Percentiles rank a stretch among this genome's conserved stretches.
phyloP scores from a whole-genome alignment of 2,888 invertebrate species.

The Glyphotaelius pellucidus region DNA sequence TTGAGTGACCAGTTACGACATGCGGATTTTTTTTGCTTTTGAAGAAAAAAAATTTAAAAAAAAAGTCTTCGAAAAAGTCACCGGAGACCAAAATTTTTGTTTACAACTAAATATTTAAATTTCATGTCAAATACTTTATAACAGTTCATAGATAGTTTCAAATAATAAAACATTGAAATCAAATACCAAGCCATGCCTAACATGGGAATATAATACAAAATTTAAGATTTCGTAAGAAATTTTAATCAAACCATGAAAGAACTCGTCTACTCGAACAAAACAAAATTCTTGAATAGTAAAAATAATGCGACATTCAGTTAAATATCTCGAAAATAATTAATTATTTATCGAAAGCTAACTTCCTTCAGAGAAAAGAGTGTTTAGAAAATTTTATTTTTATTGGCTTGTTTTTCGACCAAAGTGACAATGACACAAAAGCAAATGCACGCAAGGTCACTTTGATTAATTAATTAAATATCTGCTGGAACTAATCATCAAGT shows the following conservation, averaged over 20 bases:
- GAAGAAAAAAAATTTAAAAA: no score
- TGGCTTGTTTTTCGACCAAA: neutral
- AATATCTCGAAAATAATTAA: neutral
- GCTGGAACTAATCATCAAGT: constrained; percentile 7
- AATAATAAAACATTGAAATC: no score
- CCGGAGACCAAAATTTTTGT: no score
- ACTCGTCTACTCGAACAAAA: neutral
- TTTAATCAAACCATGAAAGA: neutral
- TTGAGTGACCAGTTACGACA: no score
- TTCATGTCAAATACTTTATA: no score
- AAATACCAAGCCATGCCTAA: neutral
- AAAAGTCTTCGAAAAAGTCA: no score
- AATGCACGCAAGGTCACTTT: neutral
- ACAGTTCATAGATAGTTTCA: no score
- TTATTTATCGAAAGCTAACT: neutral
- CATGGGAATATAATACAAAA: neutral
- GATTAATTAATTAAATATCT: neutral
- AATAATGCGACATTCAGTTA: neutral
- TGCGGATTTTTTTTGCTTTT: no score
- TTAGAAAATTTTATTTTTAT: neutral
- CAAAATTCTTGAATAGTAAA: neutral
- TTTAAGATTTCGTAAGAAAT: neutral
- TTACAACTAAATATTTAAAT: no score
- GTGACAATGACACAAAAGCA: neutral
- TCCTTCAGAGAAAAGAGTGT: neutral